Percentiles rank a stretch among this genome's conserved stretches.
phyloP scores from a whole-genome alignment of 1,140 invertebrate species.

The Anoplolepis gracilipes region DNA sequence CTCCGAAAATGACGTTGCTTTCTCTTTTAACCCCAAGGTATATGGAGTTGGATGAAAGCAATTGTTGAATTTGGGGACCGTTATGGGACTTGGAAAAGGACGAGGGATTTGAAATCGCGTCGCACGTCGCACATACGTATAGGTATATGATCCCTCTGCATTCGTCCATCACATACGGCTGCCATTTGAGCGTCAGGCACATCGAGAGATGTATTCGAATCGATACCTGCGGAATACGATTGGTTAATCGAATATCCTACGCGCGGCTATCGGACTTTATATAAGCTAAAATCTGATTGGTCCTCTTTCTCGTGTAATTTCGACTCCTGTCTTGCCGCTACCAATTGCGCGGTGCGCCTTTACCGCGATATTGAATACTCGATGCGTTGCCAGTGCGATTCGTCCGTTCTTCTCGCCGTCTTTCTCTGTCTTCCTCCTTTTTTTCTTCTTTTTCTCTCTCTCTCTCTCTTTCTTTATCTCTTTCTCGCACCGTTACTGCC shows the following conservation, averaged over 20 bases:
- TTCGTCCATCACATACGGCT: constrained; percentile 6
- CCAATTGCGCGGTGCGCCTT: constrained; percentile 84
- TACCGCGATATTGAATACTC: constrained; percentile 80
- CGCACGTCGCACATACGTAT: too few species aligned
- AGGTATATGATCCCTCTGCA: not conserved
- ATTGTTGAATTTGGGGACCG: not conserved
- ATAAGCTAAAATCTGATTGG: constrained; percentile 89
- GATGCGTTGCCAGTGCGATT: constrained; percentile 72
- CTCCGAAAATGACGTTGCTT: not conserved
- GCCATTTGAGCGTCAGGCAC: constrained; percentile 63
- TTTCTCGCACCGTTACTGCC: constrained; percentile 38
- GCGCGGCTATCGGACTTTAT: constrained; percentile 86
- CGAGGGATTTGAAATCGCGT: not conserved
- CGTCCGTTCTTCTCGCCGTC: constrained; percentile 55
- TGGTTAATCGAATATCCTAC: constrained; percentile 87
- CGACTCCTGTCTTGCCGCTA: constrained; percentile 81
- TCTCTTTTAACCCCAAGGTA: too few species aligned
- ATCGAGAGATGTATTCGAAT: constrained; percentile 68
- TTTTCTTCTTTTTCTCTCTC: not conserved
- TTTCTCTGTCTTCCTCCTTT: constrained; percentile 16
- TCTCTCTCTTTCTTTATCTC: not conserved
- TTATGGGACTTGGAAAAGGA: too few species aligned
- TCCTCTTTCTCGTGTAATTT: constrained; percentile 86
- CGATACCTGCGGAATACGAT: constrained; percentile 85
- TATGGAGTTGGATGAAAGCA: not conserved